Percentiles rank a stretch among this genome's conserved stretches.
Evolutionary conservation across 2,113 vertebrate species (phyloP).

Genomic region (Rhipidura dahli): DNA sequence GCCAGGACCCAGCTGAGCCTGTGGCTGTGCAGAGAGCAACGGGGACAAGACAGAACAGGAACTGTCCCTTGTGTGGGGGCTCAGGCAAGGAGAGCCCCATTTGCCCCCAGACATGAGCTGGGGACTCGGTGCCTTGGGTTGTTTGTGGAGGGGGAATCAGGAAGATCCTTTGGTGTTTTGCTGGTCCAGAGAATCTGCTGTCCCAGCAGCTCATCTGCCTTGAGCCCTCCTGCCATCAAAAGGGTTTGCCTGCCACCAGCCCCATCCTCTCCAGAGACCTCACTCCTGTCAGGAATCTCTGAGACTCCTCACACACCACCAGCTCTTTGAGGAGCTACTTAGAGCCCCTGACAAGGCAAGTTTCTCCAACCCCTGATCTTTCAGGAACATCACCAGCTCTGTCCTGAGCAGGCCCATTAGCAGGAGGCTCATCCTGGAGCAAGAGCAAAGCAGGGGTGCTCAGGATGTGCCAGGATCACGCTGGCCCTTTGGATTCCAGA

Average conservation of each 20-base stretch:
- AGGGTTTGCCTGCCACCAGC: background rate
- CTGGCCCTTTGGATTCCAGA: fast-evolving
- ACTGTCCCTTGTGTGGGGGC: fast-evolving
- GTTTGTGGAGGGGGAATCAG: background rate
- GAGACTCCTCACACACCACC: background rate
- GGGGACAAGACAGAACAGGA: background rate
- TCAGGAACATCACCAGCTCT: background rate
- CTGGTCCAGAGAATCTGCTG: background rate
- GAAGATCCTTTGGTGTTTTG: fast-evolving
- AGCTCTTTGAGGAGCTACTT: background rate
- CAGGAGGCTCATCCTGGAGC: background rate
- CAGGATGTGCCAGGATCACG: background rate
- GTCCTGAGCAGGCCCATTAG: background rate
- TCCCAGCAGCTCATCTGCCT: background rate
- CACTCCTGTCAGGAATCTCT: background rate
- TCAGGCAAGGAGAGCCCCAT: background rate
- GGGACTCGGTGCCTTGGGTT: background rate
- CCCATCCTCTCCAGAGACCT: background rate
- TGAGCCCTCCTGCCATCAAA: background rate
- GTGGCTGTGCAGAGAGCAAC: background rate
- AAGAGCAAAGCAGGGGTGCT: background rate
- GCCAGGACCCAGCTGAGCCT: background rate
- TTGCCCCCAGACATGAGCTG: background rate
- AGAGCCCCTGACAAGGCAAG: background rate
- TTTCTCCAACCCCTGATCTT: background rate